Conservation (phyloP, 2,888 invertebrate species). For the Oligia strigilis region DNA sequence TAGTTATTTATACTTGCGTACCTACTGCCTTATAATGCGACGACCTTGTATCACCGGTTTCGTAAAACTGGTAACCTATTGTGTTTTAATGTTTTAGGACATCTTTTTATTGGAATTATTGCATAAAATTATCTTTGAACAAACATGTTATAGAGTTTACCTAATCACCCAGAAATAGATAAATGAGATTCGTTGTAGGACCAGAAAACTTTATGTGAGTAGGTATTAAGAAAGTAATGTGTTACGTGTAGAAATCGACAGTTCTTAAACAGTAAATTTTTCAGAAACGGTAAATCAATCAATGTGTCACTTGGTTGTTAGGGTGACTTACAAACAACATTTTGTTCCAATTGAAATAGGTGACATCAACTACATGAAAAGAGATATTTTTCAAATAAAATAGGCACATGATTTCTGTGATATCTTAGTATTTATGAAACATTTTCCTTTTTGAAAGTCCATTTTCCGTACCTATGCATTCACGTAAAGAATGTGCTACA, state of each 20-base stretch:
- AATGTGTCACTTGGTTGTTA: constrained; percentile 14
- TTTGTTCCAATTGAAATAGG: background rate
- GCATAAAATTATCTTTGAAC: constrained; percentile 65
- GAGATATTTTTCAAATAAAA: background rate
- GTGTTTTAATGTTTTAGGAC: constrained; percentile 55
- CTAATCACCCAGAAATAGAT: constrained; percentile 53
- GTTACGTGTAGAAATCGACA: constrained; percentile 7
- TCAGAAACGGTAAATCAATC: background rate
- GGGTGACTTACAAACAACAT: background rate
- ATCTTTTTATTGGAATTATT: constrained; percentile 60
- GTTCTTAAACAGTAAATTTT: constrained; percentile 20
- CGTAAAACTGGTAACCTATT: constrained; percentile 65
- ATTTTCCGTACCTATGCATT: background rate
- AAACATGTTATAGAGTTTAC: constrained; percentile 54
- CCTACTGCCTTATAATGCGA: constrained; percentile 46
- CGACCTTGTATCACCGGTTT: constrained; percentile 65
- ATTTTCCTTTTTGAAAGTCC: constrained; percentile 24
- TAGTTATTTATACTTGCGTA: constrained; percentile 45
- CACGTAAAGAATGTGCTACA: constrained; percentile 7
- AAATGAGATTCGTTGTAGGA: constrained; percentile 19
- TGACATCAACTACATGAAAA: background rate
- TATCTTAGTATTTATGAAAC: too few relatives aligned
- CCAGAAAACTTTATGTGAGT: constrained; percentile 7
- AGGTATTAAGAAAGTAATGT: constrained; percentile 4
- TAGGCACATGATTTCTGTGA: background rate